phyloP scores from a whole-genome alignment of 2,113 vertebrate species.

The Neopipo cinnamomea region DNA sequence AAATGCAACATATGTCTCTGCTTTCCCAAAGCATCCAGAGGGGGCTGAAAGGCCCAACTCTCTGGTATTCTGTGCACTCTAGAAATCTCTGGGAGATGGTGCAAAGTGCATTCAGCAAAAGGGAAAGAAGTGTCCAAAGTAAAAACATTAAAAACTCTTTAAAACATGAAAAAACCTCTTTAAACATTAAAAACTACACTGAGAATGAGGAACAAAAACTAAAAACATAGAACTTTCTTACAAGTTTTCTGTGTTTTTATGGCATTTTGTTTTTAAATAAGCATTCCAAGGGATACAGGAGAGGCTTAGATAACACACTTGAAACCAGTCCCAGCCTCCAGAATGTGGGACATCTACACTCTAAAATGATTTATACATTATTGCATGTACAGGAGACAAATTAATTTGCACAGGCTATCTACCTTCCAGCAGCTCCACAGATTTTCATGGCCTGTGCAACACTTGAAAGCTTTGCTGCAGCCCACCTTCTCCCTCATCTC shows the following conservation, averaged over 20 bases:
- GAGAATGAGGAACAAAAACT: background rate
- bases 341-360: background rate
- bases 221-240: background rate
- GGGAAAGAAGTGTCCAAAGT: background rate
- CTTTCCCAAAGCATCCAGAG: background rate
- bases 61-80: background rate
- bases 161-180: background rate
- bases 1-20: background rate
- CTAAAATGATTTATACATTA: background rate
- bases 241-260: background rate
- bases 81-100: background rate
- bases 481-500: background rate
- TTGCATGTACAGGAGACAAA: background rate
- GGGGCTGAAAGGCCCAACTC: background rate
- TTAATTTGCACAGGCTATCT: constrained; percentile 33
- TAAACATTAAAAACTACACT: background rate
- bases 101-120: background rate
- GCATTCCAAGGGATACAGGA: background rate
- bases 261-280: background rate
- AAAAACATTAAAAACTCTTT: background rate
- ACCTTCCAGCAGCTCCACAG: background rate
- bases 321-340: background rate
- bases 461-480: constrained; percentile 33
- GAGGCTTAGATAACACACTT: background rate
- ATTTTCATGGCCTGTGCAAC: background rate